phyloP scores from a whole-genome alignment of 2,888 invertebrate species.

The Selenia dentaria region DNA sequence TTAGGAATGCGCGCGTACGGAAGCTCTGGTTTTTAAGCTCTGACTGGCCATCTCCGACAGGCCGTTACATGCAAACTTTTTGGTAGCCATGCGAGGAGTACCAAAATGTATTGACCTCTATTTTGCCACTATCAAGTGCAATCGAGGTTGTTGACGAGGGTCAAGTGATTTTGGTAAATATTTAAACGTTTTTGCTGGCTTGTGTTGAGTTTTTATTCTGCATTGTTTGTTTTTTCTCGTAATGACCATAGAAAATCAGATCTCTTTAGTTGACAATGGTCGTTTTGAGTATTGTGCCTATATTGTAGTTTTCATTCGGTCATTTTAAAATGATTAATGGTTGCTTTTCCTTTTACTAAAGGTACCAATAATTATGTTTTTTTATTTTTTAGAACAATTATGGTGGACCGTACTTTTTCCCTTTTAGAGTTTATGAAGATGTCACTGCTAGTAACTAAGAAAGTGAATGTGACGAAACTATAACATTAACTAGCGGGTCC shows the following conservation, averaged over 20 bases:
- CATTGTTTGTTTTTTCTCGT: slow-evolving; percentile 10
- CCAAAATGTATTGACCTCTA: slow-evolving; percentile 5
- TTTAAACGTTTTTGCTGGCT: slow-evolving; percentile 4
- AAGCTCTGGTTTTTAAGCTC: slow-evolving; percentile 35
- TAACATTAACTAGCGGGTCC: too few species aligned
- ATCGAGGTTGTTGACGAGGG: neutral
- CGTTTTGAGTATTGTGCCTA: slow-evolving; percentile 8
- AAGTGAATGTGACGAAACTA: too few species aligned
- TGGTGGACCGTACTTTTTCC: too few species aligned
- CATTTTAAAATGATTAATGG: too few species aligned
- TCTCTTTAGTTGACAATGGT: too few species aligned
- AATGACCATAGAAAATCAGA: too few species aligned
- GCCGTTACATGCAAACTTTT: slow-evolving; percentile 7
- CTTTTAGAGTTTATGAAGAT: too few species aligned
- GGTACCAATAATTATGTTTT: too few species aligned
- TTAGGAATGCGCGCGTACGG: slow-evolving; percentile 41
- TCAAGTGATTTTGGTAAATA: slow-evolving; percentile 13
- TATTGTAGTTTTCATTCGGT: neutral
- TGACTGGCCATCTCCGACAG: slow-evolving; percentile 38
- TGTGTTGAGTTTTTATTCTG: slow-evolving; percentile 2
- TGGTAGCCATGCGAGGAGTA: neutral
- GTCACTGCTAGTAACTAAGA: too few species aligned
- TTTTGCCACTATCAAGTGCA: neutral
- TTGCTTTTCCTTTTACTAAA: too few species aligned
- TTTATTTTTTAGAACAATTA: too few species aligned